Conservation (phyloP, 2,797 vertebrate genomes). For the Coracias cyanogaster region DNA sequence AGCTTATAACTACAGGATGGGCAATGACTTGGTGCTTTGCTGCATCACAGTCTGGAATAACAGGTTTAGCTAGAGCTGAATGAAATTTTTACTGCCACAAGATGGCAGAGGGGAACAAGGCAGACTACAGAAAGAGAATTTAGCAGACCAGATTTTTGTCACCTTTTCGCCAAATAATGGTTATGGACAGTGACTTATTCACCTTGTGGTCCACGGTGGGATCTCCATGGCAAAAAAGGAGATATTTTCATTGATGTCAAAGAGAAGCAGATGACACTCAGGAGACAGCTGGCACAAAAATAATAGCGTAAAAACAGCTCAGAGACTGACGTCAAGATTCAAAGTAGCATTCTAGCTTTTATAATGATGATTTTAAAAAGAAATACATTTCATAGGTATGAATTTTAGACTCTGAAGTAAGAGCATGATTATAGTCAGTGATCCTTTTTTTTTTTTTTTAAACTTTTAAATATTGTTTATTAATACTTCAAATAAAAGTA, state of each 20-base stretch:
- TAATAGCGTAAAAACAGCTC: not conserved
- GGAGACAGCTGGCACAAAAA: not conserved
- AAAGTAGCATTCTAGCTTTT: not conserved
- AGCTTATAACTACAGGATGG: accelerated
- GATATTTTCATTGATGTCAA: not conserved
- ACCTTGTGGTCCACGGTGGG: not conserved
- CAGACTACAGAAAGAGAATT: not conserved
- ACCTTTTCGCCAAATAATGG: not conserved
- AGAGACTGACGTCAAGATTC: not conserved
- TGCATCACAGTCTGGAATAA: not conserved
- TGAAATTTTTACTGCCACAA: conserved; percentile 32
- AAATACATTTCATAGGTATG: not conserved
- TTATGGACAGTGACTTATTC: not conserved
- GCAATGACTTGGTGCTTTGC: not conserved
- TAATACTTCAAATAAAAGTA: not conserved
- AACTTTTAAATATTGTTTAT: not conserved
- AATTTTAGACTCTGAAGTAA: not conserved
- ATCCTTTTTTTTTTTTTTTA: accelerated
- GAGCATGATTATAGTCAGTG: not conserved
- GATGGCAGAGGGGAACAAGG: conserved; percentile 49
- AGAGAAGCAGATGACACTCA: not conserved
- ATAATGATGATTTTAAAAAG: not conserved
- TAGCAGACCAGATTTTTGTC: not conserved
- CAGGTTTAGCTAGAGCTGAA: not conserved
- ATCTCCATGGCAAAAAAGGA: not conserved